Conservation (phyloP, 2,113 vertebrate species). For the Apaloderma vittatum region DNA sequence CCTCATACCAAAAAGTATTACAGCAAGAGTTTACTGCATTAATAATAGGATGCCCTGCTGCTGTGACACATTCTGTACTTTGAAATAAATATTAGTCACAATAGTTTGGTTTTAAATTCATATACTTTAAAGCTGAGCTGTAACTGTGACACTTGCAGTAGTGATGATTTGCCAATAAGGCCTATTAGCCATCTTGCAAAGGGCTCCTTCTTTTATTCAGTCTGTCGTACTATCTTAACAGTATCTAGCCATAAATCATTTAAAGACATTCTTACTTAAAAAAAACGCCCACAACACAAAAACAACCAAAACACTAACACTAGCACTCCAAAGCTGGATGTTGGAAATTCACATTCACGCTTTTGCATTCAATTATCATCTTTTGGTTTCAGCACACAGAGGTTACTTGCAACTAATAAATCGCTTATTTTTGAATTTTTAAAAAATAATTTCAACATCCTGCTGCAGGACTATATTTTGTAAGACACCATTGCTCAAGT, state of each 20-base stretch:
- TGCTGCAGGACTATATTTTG: constrained; percentile 23
- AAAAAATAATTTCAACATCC: neutral
- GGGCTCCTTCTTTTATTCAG: neutral
- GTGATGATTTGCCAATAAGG: constrained; percentile 71
- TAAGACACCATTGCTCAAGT: neutral
- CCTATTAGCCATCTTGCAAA: constrained; percentile 53
- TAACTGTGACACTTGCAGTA: constrained; percentile 50
- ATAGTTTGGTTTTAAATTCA: constrained; percentile 73
- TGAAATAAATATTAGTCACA: constrained; percentile 79
- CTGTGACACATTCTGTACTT: constrained; percentile 71
- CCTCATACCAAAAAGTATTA: constrained; percentile 66
- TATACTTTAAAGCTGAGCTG: constrained; percentile 64
- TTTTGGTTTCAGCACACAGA: neutral
- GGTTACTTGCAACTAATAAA: neutral
- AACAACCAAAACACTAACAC: neutral
- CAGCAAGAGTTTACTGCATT: constrained; percentile 76
- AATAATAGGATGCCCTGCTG: constrained; percentile 76
- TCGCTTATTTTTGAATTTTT: constrained; percentile 3
- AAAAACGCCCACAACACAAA: too few relatives aligned
- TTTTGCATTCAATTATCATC: constrained; percentile 47
- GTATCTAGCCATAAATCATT: constrained; percentile 61
- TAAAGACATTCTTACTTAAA: constrained; percentile 62
- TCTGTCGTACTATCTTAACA: neutral
- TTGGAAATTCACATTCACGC: constrained; percentile 55
- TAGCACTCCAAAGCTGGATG: constrained; percentile 30